These are phyloP conservation scores for Bombyx mandarina DNA, from an alignment of 1,140 invertebrate species.

Conservation along the genomic window DNA sequence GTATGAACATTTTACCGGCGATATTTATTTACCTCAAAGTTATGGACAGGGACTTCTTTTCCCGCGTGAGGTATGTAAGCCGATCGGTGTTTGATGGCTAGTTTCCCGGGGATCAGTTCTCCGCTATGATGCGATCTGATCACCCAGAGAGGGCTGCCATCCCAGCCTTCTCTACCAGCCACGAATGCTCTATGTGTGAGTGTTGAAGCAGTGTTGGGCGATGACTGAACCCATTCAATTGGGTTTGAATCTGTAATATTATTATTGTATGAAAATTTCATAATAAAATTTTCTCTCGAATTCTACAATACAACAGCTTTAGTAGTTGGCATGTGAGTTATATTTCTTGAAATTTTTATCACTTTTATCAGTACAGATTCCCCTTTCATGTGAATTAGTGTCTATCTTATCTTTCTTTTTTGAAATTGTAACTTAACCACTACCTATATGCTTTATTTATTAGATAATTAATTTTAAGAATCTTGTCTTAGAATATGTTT, in stretches of 20 bases:
- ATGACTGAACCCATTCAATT: conserved; percentile 42
- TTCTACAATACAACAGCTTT: no score
- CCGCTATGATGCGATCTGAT: conserved; percentile 51
- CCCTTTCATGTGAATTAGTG: no score
- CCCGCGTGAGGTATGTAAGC: conserved; percentile 49
- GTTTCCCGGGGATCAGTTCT: conserved; percentile 47
- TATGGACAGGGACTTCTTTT: conserved; percentile 49
- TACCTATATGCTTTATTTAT: no score
- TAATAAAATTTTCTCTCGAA: no score
- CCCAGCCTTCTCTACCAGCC: conserved; percentile 50
- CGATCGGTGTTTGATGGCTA: conserved; percentile 34
- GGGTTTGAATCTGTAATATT: conserved; percentile 19
- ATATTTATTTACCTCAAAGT: conserved; percentile 61
- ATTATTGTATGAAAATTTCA: background rate
- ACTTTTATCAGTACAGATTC: no score
- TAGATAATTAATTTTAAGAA: no score
- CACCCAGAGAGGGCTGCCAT: conserved; percentile 51
- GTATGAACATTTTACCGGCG: conserved; percentile 10
- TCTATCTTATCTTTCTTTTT: no score
- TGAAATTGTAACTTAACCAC: no score
- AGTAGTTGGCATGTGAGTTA: no score
- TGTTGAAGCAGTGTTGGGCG: conserved; percentile 18
- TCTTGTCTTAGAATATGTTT: no score
- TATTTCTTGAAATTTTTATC: no score
- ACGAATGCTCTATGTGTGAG: conserved; percentile 33